Base-by-base conservation (phyloP, 2,888 invertebrate genomes). In the Capitulum mitella region DNA sequence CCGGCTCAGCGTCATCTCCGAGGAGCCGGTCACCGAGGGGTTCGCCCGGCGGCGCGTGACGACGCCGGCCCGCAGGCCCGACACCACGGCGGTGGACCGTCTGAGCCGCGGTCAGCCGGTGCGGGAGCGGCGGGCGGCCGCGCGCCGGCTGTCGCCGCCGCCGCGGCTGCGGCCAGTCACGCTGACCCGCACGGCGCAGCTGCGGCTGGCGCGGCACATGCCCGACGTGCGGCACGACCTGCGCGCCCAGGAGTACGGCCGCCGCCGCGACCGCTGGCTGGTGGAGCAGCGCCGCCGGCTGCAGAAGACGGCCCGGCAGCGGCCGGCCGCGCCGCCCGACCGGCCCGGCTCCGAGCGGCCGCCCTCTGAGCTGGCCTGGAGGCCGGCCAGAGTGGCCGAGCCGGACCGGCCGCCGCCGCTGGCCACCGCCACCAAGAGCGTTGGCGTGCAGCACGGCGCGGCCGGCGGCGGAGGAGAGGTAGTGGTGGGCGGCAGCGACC, bases 101-200 rank as follows among this genome's bases (percentile, higher is more conserved):
- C 46, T 76, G 76, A 76, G 29, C 19, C 43, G 76, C 46, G 76
- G 76, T 10, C 76, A 46, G 76, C 76, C 76, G 29, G 76, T 76
- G 76, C 1, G 16, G 26, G 46, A 12, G 76, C 76, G 46, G 29
- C 46, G 43, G 29, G 2, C 76, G 19, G 43, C n/a, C 46, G 29
- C 29, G 14, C 29, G 43, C 46, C 76, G 46, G 16, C 76, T 22
- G 8, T 16, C 46, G 12, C 46, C 46, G 43, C 46, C 76, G 76
- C 46, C 76, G 16, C 43, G 46, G 19, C 43, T 70, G 29, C n/a
- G 43, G 29, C 76, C 76, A 16, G 43, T 46, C 46, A 46, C 76
- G 0, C 46, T 76, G 29, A 76, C 76, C 6, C 46, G 76, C 16
- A 48, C 76, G 46, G 76, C 76, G 29, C 76, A 48, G 76, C 46